Percentiles rank a stretch among this genome's conserved stretches.
Conservation (phyloP, 2,797 vertebrate genomes). For the Megaceryle alcyon region DNA sequence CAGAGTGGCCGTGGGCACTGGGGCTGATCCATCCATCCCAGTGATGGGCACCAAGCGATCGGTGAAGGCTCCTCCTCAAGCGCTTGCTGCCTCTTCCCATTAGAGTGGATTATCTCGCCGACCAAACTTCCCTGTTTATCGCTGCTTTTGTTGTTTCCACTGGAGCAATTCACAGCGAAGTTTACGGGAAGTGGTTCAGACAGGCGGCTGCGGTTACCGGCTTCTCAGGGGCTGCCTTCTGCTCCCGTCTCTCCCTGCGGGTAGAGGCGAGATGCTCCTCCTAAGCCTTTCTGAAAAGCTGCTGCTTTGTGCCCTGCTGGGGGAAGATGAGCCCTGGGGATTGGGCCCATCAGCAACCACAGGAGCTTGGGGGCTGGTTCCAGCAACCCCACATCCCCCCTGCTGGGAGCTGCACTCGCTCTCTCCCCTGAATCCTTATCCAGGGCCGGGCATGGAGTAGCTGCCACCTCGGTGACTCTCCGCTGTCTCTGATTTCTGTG, state of each 20-base stretch:
- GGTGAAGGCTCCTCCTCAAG: slow-evolving; percentile 3
- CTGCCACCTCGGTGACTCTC: background rate
- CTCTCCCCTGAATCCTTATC: background rate
- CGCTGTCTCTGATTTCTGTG: background rate
- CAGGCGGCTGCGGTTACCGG: background rate
- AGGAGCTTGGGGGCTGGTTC: background rate
- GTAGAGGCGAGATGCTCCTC: background rate
- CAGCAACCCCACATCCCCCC: background rate
- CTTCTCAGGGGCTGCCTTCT: background rate
- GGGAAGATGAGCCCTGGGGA: background rate
- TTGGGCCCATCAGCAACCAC: fast-evolving
- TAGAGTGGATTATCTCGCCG: background rate
- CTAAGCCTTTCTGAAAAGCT: background rate
- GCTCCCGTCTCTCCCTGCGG: fast-evolving
- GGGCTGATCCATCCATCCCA: fast-evolving
- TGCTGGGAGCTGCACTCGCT: fast-evolving
- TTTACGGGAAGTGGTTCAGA: background rate
- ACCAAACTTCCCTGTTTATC: background rate
- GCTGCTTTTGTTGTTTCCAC: background rate
- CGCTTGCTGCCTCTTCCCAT: slow-evolving; percentile 61
- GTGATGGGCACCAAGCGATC: background rate
- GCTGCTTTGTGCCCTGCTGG: fast-evolving
- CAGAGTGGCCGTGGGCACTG: background rate
- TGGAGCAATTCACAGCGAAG: background rate
- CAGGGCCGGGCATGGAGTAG: background rate